Base-by-base conservation (phyloP, 1,140 invertebrate species). In the Leptopilina clavipes region DNA sequence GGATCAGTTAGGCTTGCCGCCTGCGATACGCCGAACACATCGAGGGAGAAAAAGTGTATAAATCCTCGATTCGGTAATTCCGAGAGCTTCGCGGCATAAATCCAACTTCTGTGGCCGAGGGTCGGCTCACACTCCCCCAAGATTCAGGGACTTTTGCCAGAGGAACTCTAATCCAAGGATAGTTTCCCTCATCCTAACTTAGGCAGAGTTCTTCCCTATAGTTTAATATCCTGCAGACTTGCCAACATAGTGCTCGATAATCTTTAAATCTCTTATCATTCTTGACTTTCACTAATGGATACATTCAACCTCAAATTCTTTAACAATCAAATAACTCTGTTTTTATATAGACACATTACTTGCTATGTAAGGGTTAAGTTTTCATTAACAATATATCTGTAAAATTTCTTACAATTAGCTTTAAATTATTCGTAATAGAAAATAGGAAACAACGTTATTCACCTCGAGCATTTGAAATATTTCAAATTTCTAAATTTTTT, bases 61-160 rank as follows among this genome's bases (percentile, higher is more conserved):
- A 90, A 89, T 89, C 81, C 85, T 85, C 87, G 81, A 89, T 89
- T 88, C 86, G 81, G 86, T 89, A 88, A 89, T 89, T 90, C 86
- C 86, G 78, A 82, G 84, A 85, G 85, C 84, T 87, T 82, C 82
- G 81, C 79, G 79, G 86, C 87, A 90, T 89, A 89, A 90, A 90
- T 90, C 88, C 85, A 88, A 90, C 84, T 90, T 89, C 81, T 86
- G 85, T 85, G 84, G 83, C 83, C 81, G 81, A 86, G 83, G 85
- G 79, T 83, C 81, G 84, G 79, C 84, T 85, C 81, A 82, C 79
- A 81, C 80, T 81, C 81, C 77, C 83, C 78, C 83, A 87, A 89
- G 87, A 90, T 89, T 88, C 88, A 89, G 84, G 83, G 86, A 89
- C 87, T 86, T 86, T 87, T 87, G 86, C 86, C 85, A 86, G 86